A percentile compares a stretch with the other conserved stretches of the same genome.
Conservation (phyloP, 92 coral and sea anemone genomes). For the Phenganax stokvisi region DNA sequence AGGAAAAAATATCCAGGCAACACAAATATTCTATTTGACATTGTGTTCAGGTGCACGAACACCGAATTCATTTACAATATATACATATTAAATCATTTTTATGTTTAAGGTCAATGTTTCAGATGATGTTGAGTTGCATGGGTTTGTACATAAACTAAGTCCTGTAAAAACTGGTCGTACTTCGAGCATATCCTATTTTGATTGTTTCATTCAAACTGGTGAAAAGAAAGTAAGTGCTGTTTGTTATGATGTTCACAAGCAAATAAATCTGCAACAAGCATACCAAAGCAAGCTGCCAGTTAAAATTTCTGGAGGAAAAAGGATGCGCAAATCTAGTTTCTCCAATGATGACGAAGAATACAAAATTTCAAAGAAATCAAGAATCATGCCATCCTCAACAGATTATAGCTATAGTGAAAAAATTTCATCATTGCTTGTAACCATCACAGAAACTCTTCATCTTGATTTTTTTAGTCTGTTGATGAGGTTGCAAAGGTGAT, state of each 20-base stretch:
- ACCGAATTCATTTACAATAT: too few species aligned
- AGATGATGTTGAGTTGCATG: slow-evolving; percentile 8
- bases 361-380: slow-evolving; percentile 42
- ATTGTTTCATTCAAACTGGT: slow-evolving; percentile 40
- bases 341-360: slow-evolving; percentile 39
- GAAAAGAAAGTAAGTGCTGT: slow-evolving; percentile 28
- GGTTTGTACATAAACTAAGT: slow-evolving; percentile 43
- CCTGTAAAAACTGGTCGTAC: slow-evolving; percentile 33
- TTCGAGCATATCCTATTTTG: slow-evolving; percentile 21
- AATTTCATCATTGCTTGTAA: slow-evolving; percentile 31
- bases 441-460: slow-evolving; percentile 46
- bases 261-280: slow-evolving; percentile 38
- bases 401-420: slow-evolving; percentile 7
- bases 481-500: slow-evolving; percentile 48
- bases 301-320: slow-evolving; percentile 31
- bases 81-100: too few species aligned
- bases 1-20: too few species aligned
- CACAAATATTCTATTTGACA: too few species aligned
- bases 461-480: slow-evolving; percentile 44
- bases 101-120: background rate
- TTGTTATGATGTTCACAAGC: slow-evolving; percentile 21
- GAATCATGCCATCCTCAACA: slow-evolving; percentile 47
- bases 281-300: slow-evolving; percentile 34
- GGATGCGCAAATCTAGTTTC: slow-evolving; percentile 37
- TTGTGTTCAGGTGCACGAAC: too few species aligned